Evolutionary conservation across 2,888 invertebrate species (phyloP), one percentile per base, ranked within the genome.

Genomic region (Dynastes grantii): DNA sequence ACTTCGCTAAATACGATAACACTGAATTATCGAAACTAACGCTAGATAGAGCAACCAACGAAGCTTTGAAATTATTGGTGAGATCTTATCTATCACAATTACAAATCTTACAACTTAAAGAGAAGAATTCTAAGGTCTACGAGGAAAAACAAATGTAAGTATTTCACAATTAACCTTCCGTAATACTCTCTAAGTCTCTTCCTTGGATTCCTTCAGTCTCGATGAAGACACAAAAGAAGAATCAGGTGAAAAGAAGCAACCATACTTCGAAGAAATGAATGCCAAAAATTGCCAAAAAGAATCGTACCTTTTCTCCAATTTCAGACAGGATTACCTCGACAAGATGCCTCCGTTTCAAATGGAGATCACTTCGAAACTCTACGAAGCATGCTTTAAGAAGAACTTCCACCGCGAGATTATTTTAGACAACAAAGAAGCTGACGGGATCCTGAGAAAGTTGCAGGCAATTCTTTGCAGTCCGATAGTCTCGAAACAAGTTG

Each of bases 41-140:
- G 22, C 88, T 89, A 51, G 90, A 91, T 82, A 87, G 88, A 55
- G 89, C 90, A 2, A 87, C 90, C 8, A 87, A 89, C 37, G 90
- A 91, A 79, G 92, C 92, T 0, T 89, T 93, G 76, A 93, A 92
- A 84, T 89, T 93, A 70, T 85, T 93, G 22, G 92, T 92, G 29
- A 89, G 93, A 70, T 92, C 93, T 76, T 93, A 93, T 82, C 87
- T 93, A 83, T 88, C 88, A 0, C 88, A 89, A 77, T 73, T 89
- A 64, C 88, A 89, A 82, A 84, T 89, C 32, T 78, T 88, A 76
- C 88, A 87, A 49, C 73, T 88, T 51, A 88, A 86, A 79, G 87
- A 86, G 71, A 85, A 79, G 76, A 77, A 76, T 22, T 11, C 11
- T 11, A 61, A 76, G 13, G 11, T 29, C n/a, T 61, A 63, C 9